Evolutionary conservation across 2,888 invertebrate genomes (phyloP).

Genomic region (Lithophane ornitopus): DNA sequence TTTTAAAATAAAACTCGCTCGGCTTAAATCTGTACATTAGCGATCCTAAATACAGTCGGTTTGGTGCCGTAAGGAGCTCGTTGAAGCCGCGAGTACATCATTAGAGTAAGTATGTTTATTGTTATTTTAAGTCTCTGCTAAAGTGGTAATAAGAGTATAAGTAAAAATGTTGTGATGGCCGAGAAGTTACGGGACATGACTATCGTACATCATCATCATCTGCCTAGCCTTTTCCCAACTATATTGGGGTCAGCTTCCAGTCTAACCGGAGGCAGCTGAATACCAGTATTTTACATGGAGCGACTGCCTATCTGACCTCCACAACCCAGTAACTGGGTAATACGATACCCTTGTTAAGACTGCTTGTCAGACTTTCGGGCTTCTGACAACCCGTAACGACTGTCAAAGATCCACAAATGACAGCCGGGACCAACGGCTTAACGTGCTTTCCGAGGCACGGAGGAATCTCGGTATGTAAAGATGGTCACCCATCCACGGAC

Average conservation of each 20-base stretch:
- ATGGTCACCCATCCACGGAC: too few species aligned
- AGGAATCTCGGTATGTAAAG: too few species aligned
- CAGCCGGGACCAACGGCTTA: neutral
- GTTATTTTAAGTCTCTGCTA: slow-evolving; percentile 30
- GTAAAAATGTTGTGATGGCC: neutral
- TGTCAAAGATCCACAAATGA: too few species aligned
- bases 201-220: too few species aligned
- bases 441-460: neutral
- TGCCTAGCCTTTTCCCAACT: too few species aligned
- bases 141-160: slow-evolving; percentile 8
- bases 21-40: slow-evolving; percentile 53
- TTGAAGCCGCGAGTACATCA: slow-evolving; percentile 3
- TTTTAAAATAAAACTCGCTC: slow-evolving; percentile 51
- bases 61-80: slow-evolving; percentile 43
- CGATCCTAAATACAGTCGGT: slow-evolving; percentile 46
- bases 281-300: too few species aligned
- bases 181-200: too few species aligned
- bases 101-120: slow-evolving; percentile 30
- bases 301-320: too few species aligned
- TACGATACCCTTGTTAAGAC: neutral
- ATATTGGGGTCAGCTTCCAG: too few species aligned
- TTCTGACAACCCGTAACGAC: neutral
- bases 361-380: neutral
- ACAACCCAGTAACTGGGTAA: too few species aligned
- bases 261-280: too few species aligned